phyloP scores from a whole-genome alignment of 2,888 invertebrate genomes.

The Cynaeus angustus region DNA sequence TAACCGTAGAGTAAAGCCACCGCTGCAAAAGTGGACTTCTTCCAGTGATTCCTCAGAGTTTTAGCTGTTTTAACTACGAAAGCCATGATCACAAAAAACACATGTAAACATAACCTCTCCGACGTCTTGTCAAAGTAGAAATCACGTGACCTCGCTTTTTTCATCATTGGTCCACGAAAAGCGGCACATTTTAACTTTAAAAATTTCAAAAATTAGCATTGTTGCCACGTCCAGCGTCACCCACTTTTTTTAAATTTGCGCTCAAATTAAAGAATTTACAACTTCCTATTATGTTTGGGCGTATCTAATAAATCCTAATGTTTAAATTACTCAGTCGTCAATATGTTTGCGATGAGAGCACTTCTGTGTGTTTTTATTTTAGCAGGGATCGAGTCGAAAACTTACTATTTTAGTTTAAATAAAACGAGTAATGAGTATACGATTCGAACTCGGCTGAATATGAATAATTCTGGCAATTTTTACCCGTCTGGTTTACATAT shows the following conservation, averaged over 20 bases:
- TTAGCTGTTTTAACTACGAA: constrained; percentile 78
- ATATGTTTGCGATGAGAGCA: constrained; percentile 21
- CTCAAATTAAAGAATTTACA: constrained; percentile 43
- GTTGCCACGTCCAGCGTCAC: not conserved
- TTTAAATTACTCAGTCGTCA: constrained; percentile 39
- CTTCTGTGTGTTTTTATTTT: constrained; percentile 8
- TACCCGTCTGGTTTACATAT: constrained; percentile 14
- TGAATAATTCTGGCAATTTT: constrained; percentile 46
- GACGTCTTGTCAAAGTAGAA: not conserved
- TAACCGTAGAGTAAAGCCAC: constrained; percentile 81
- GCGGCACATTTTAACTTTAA: too few species aligned
- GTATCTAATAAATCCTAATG: constrained; percentile 41
- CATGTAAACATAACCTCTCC: constrained; percentile 25
- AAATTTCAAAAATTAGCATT: not conserved
- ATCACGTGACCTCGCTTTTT: too few species aligned
- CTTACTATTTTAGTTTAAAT: constrained; percentile 63
- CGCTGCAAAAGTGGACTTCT: constrained; percentile 85
- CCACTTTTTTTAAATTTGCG: constrained; percentile 21
- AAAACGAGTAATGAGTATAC: constrained; percentile 61
- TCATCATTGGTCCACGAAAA: too few species aligned
- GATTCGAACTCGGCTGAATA: constrained; percentile 57
- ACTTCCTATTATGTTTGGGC: constrained; percentile 31
- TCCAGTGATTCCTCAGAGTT: constrained; percentile 89
- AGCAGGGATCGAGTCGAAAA: constrained; percentile 50
- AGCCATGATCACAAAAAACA: constrained; percentile 67